Evolutionary conservation across 1,140 invertebrate genomes (phyloP).

Genomic region (Nomia melanderi): DNA sequence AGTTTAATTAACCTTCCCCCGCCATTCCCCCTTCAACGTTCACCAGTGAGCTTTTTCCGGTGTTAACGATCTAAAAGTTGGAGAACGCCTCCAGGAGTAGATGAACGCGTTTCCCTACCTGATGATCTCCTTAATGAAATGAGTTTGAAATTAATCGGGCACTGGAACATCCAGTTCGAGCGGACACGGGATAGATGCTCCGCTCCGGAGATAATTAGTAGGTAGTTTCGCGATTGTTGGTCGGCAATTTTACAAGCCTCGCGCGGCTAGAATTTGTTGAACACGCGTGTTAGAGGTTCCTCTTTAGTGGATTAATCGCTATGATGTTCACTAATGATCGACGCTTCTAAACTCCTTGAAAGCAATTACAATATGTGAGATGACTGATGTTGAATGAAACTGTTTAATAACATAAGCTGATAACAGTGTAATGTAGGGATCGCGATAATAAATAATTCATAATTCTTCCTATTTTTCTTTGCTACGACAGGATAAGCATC

Average conservation of each 20-base stretch:
- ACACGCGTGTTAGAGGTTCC: not conserved
- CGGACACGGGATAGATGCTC: not conserved
- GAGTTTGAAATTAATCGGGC: constrained; percentile 58
- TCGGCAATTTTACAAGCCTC: not conserved
- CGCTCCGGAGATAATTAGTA: not conserved
- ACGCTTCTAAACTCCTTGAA: too few species aligned
- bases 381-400: too few species aligned
- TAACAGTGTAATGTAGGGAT: too few species aligned
- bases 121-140: constrained; percentile 61
- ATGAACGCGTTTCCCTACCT: constrained; percentile 36
- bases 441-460: too few species aligned
- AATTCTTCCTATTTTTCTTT: too few species aligned
- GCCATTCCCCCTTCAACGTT: too few species aligned
- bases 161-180: not conserved
- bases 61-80: constrained; percentile 42
- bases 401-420: too few species aligned
- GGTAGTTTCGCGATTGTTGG: not conserved
- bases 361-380: too few species aligned
- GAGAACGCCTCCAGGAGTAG: constrained; percentile 23
- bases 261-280: not conserved
- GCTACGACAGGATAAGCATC: too few species aligned
- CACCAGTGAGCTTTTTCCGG: constrained; percentile 31
- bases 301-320: too few species aligned
- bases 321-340: too few species aligned
- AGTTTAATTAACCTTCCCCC: constrained; percentile 60